A percentile compares a stretch with the other conserved stretches of the same genome.
Evolutionary conservation across 1,140 invertebrate species (phyloP).

Genomic region (Drosophila pseudoobscura): DNA sequence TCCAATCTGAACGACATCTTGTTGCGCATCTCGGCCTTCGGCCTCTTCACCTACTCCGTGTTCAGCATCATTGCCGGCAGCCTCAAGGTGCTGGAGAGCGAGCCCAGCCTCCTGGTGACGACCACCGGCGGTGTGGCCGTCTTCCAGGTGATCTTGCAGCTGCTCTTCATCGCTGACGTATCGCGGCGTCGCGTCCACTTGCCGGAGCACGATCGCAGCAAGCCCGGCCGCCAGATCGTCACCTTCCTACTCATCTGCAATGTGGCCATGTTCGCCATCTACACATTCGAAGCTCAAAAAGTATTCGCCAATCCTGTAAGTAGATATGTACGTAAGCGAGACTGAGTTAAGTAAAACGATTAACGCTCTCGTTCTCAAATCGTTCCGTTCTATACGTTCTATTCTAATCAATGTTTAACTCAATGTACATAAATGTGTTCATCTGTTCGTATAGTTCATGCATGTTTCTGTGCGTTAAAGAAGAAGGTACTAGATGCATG

Average conservation of each 20-base stretch:
- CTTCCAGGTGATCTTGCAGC: conserved; percentile 93
- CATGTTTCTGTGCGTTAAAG: conserved; percentile 8
- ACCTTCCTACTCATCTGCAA: conserved; percentile 98
- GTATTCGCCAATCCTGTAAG: conserved; percentile 94
- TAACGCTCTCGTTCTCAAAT: conserved; percentile 75
- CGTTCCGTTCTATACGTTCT: conserved; percentile 29
- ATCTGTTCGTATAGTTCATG: background rate
- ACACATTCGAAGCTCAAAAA: conserved; percentile 98
- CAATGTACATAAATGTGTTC: background rate
- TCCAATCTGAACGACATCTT: conserved; percentile 95
- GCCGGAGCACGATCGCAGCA: conserved; percentile 95
- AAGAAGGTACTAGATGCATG: too few species aligned
- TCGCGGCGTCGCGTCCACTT: conserved; percentile 94
- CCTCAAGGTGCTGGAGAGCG: conserved; percentile 91
- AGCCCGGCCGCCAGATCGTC: conserved; percentile 96
- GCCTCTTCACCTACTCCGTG: conserved; percentile 95
- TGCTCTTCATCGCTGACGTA: conserved; percentile 97
- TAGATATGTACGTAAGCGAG: conserved; percentile 83
- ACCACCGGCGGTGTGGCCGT: conserved; percentile 94
- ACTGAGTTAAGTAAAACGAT: conserved; percentile 81
- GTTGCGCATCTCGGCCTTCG: conserved; percentile 94
- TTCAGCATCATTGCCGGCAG: conserved; percentile 96
- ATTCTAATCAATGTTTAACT: conserved; percentile 26
- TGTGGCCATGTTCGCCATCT: conserved; percentile 97
- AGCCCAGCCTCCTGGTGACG: conserved; percentile 94